Evolutionary conservation across 2,888 invertebrate species (phyloP).

Genomic region (Phlogophora meticulosa): DNA sequence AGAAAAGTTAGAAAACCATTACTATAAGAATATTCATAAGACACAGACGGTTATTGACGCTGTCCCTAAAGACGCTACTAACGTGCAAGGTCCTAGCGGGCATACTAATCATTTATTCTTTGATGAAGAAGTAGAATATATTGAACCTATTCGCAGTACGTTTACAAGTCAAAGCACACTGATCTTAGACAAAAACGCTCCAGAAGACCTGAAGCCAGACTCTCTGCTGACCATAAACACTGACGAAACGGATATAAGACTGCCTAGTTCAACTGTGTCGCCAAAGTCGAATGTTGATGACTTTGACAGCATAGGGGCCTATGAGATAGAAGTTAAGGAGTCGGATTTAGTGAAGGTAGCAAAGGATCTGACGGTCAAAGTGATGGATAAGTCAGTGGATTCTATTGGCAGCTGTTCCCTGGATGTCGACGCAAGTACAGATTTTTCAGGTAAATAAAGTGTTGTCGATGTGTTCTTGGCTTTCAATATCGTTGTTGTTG

Average conservation of each 20-base stretch:
- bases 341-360: constrained; percentile 82
- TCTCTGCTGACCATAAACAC: constrained; percentile 86
- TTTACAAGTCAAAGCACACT: constrained; percentile 89
- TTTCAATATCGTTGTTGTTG: constrained; percentile 59
- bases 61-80: constrained; percentile 86
- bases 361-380: constrained; percentile 87
- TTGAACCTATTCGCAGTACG: constrained; percentile 88
- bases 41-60: constrained; percentile 85
- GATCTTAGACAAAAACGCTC: constrained; percentile 84
- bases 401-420: constrained; percentile 97
- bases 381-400: constrained; percentile 95
- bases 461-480: constrained; percentile 72
- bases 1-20: constrained; percentile 88
- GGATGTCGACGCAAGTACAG: constrained; percentile 95
- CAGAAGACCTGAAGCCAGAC: constrained; percentile 77
- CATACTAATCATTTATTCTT: constrained; percentile 83
- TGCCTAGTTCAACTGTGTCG: constrained; percentile 87
- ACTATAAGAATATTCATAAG: constrained; percentile 85
- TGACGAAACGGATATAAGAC: constrained; percentile 86
- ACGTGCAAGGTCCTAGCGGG: constrained; percentile 85
- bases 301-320: constrained; percentile 86
- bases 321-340: constrained; percentile 88
- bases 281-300: constrained; percentile 84
- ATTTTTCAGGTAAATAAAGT: constrained; percentile 93
- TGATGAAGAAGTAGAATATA: constrained; percentile 89